Base-by-base conservation (phyloP, 2,797 vertebrate species). In the Ceryle rudis region DNA sequence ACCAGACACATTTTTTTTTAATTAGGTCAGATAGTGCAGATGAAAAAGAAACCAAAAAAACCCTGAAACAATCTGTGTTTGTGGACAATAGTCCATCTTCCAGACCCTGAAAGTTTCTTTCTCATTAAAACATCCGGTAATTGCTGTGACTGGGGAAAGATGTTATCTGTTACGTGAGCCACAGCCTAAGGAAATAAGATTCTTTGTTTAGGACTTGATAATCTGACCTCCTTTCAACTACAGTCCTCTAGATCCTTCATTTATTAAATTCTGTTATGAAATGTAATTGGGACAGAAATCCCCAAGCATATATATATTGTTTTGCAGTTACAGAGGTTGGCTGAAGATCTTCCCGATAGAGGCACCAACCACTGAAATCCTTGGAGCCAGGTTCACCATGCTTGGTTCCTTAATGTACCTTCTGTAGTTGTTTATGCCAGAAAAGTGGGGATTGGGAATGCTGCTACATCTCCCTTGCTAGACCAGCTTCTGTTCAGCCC, bases 221-320 rank as follows among this genome's bases (percentile, higher is more conserved):
- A 95, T 83, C 82, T 95, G 65, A 86, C 82, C 42, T 94, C 82
- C 58, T 85, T 81, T 88, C 85, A 91, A 72, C 80, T 54, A 14
- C 5, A 75, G 26, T 33, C 75, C 42, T 37, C 41, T 93, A 69
- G 42, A 65, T 49, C 37, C 58, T 86, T 71, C 75, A 58, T 74
- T 91, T 95, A 96, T 90, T 95, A 94, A 91, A 91, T 88, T 86
- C 42, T 88, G 54, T 79, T 93, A 91, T 78, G 75, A 94, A 88
- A 79, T 21, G 61, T 69, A 72, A 66, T 10, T 86, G 39, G 37
- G 19, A 11, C 47, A 83, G 57, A 88, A 90, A 71, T 88, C 54
- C 61, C 65, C 33, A 42, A 57, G 26, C 49, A 37, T 25, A 21
- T 16, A 21, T 16, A 4, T 33, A 57, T 54, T 51, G 22, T 41